Conservation (phyloP, 2,797 vertebrate species). For the Erpetoichthys calabaricus region DNA sequence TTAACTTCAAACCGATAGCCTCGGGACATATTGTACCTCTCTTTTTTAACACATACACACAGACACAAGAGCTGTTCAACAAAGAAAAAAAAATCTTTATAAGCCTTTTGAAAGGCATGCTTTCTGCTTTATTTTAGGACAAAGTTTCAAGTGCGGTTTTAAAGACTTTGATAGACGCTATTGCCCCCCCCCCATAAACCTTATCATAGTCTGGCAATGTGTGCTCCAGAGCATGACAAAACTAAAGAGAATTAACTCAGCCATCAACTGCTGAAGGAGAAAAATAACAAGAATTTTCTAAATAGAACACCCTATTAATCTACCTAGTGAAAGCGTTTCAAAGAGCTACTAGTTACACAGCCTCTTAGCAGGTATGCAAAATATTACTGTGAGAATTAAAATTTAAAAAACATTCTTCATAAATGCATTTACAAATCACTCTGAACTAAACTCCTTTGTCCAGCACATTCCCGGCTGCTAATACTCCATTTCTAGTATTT, state of each 20-base stretch:
- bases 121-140: slow-evolving; percentile 81
- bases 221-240: slow-evolving; percentile 88
- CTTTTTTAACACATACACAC: slow-evolving; percentile 65
- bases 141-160: slow-evolving; percentile 88
- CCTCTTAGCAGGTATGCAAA: slow-evolving; percentile 27
- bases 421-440: neutral
- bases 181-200: slow-evolving; percentile 68
- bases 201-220: slow-evolving; percentile 91
- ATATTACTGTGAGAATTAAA: slow-evolving; percentile 22
- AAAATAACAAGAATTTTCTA: slow-evolving; percentile 92
- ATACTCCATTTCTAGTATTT: too few species aligned
- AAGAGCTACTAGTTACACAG: slow-evolving; percentile 4
- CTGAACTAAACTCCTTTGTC: too few species aligned
- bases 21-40: slow-evolving; percentile 88
- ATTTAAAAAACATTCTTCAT: neutral
- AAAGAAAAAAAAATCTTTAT: slow-evolving; percentile 84
- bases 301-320: slow-evolving; percentile 77
- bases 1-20: slow-evolving; percentile 99
- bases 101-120: slow-evolving; percentile 82
- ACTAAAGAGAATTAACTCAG: slow-evolving; percentile 98
- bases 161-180: slow-evolving; percentile 81
- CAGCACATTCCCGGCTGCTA: too few species aligned
- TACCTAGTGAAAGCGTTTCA: slow-evolving; percentile 38
- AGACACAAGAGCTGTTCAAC: slow-evolving; percentile 71
- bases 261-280: slow-evolving; percentile 90